These are phyloP conservation scores for Antheraea assamensis DNA, from an alignment of 2,888 invertebrate species.

Conservation along the genomic window DNA sequence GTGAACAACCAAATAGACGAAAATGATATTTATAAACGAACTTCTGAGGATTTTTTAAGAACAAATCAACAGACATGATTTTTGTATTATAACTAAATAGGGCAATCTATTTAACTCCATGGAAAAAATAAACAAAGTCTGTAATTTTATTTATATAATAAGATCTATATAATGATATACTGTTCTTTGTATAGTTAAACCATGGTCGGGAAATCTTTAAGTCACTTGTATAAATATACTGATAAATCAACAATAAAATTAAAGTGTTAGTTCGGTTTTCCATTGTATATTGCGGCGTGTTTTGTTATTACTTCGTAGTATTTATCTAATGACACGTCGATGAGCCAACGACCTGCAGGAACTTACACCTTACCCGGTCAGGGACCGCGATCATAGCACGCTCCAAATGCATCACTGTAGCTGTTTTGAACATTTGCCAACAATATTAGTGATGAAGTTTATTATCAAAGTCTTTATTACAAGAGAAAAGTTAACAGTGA, in stretches of 20 bases:
- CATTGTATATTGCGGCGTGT: background rate
- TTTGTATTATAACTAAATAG: no score
- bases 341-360: slow-evolving; percentile 55
- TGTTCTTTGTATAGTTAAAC: background rate
- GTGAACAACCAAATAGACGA: background rate
- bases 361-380: slow-evolving; percentile 55
- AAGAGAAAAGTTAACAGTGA: background rate
- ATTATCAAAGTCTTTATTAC: background rate
- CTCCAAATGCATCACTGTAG: slow-evolving; percentile 34
- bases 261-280: background rate
- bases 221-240: background rate
- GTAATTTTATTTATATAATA: no score
- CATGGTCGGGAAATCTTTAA: background rate
- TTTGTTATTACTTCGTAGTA: background rate
- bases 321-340: slow-evolving; percentile 27
- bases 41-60: background rate
- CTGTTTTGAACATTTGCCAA: slow-evolving; percentile 67
- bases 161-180: background rate
- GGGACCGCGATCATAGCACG: slow-evolving; percentile 48
- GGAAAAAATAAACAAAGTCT: no score
- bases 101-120: no score
- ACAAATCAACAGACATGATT: no score
- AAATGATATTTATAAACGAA: background rate
- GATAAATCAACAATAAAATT: background rate
- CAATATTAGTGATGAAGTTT: background rate